Evolutionary conservation across 1,140 invertebrate genomes (phyloP), one percentile per base, ranked within the genome.

Genomic region (Bathynomus jamesi): DNA sequence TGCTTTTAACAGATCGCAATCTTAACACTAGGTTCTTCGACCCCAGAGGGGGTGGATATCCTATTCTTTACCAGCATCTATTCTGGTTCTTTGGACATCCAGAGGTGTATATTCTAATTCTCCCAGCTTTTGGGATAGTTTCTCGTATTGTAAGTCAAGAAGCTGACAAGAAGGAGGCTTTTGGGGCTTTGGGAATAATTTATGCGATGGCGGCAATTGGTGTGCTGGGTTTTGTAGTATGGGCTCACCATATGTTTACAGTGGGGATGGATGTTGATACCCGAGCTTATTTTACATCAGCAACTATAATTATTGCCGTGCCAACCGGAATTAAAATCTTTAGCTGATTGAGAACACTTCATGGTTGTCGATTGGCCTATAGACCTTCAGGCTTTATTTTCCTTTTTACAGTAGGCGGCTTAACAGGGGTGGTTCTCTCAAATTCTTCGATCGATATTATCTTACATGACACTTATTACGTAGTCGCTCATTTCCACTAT

Each of bases 1-100:
- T 90, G 84, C 75, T 90, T 74, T 81, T 90, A 69, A 82, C 81
- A 10, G 84, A 85, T 78, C 83, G 83, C 0, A 84, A 86, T 78
- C 79, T 86, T 75, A 83, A 83, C 77, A 83, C 84, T 62, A 76
- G 80, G 21, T 86, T 86, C 79, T 86, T 85, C 81, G 80, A 85
- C 74, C 80, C 83, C 25, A 73, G 69, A 10, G 82, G 81, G 17
- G 85, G 84, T 17, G 84, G 85, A 10, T 81, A 86, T 75, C 82
- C 83, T 31, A 78, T 86, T 78, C 73, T 86, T 7, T 40, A 40
- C 32, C 32, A 40, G 32, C 32, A 40, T 17, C 7, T 40, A 7
- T 40, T 40, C 32, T 40, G 32, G 32, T 40, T 40, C 32, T 40
- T 40, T 17, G 32, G 32, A 7, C 32, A 40, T n/a, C n/a, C n/a